Base-by-base conservation (phyloP, 2,888 invertebrate genomes). In the Pharmacophagus antenor region DNA sequence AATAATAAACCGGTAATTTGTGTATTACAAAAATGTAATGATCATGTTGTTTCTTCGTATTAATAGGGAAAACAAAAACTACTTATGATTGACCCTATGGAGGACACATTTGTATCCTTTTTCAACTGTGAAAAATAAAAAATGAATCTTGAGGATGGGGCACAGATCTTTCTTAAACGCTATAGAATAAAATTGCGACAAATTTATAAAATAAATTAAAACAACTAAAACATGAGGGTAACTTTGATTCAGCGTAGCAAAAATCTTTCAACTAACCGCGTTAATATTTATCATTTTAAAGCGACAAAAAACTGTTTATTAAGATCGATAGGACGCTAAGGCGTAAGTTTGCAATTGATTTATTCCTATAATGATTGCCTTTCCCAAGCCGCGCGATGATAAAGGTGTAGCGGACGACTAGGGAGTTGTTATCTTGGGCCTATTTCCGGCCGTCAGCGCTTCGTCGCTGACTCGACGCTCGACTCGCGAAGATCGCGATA, bases 361-460 rank as follows among this genome's bases (percentile, higher is more conserved):
- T 87, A 85, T 82, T 84, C 79, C 77, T 84, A 75, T 84, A 88
- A 88, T 85, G 85, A 88, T 84, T 80, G 74, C 77, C 80, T 85
- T 88, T 87, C 81, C 79, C 86, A 83, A 81, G 80, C 83, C 80
- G 79, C 75, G 72, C 70, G 75, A 77, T 81, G 85, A 84, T 86
- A 86, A 88, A 84, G 79, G 80, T 77, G 78, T 78, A 76, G 79
- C 76, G 77, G 74, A 77, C 78, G 79, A 68, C 82, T 76, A 82
- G 84, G 85, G 86, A 86, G 87, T 85, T 83, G 85, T 87, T 89
- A 89, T 89, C 89, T 77, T 76, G 66, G 74, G 73, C 84, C 84
- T 88, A 88, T 88, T 90, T 90, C 89, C 89, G 88, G 88, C 87
- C 88, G 85, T 88, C 88, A 88, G 72, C 70, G 79, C 71, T 71